A percentile compares a stretch with the other conserved stretches of the same genome.
These are phyloP conservation scores for Chaetodon trifasciatus DNA, from an alignment of 2,797 vertebrate genomes.

Conservation along the genomic window DNA sequence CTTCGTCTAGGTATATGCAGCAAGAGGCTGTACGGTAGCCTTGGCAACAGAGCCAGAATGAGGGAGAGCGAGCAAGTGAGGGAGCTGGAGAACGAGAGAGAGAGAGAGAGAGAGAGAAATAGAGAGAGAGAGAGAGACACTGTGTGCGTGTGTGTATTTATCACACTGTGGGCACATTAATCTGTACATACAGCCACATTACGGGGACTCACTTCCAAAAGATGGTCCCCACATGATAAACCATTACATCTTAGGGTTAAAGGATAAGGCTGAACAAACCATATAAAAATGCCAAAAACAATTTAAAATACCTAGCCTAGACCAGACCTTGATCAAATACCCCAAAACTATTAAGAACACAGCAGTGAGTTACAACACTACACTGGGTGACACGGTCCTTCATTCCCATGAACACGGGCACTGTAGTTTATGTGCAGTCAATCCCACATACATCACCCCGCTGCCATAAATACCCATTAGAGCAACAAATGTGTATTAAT, in stretches of 20 bases:
- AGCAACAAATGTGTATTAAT: constrained; percentile 13
- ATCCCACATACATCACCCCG: not conserved
- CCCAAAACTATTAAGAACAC: not conserved
- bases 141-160: constrained; percentile 52
- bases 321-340: too few species aligned
- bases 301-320: too few species aligned
- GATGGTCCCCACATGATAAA: constrained; percentile 19
- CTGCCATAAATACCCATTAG: not conserved
- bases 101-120: constrained; percentile 28
- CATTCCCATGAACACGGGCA: constrained; percentile 19
- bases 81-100: constrained; percentile 47
- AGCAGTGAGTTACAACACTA: not conserved
- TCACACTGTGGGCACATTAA: constrained; percentile 57
- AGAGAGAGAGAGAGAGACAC: constrained; percentile 22
- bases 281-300: constrained; percentile 6
- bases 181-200: constrained; percentile 42
- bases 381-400: not conserved
- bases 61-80: constrained; percentile 64
- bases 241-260: not conserved
- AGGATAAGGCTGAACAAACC: not conserved
- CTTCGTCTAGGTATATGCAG: constrained; percentile 86
- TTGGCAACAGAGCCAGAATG: constrained; percentile 86
- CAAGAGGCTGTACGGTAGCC: constrained; percentile 88
- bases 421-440: constrained; percentile 28
- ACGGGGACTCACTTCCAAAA: constrained; percentile 27